Conservation (phyloP, 2,113 vertebrate species). For the Grus americana region DNA sequence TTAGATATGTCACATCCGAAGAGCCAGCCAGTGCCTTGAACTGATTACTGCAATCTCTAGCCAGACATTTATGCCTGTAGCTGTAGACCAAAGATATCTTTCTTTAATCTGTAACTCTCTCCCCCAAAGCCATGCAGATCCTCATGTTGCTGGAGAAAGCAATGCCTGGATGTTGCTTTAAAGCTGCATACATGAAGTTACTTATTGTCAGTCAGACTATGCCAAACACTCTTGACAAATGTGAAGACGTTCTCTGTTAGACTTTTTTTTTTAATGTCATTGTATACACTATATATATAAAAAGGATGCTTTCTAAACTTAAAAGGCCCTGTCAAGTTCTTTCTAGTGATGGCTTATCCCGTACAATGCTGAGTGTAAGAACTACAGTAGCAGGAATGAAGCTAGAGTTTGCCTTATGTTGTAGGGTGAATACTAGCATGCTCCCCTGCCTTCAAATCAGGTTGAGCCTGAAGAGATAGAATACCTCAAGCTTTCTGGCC, state of each 20-base stretch:
- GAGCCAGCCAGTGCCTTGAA: neutral
- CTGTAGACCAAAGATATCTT: neutral
- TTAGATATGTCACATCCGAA: fast-evolving
- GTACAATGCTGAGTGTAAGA: neutral
- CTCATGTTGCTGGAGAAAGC: neutral
- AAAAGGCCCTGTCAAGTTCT: neutral
- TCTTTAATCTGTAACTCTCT: neutral
- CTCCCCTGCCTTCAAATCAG: neutral
- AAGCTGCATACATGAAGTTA: neutral
- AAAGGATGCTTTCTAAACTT: neutral
- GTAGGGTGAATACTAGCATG: neutral
- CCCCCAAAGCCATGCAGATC: neutral
- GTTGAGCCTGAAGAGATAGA: neutral
- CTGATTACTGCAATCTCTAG: fast-evolving
- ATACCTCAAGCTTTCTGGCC: neutral
- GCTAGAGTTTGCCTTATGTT: neutral
- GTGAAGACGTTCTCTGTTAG: neutral
- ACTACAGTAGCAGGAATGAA: neutral
- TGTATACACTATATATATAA: too few species aligned
- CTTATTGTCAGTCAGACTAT: neutral
- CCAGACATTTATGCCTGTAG: neutral
- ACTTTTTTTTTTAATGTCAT: too few species aligned
- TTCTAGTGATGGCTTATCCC: neutral
- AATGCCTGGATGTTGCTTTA: neutral
- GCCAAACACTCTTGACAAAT: neutral